Evolutionary conservation across 2,113 vertebrate species (phyloP), one percentile per base, ranked within the genome.

Genomic region (Otolemur garnettii): DNA sequence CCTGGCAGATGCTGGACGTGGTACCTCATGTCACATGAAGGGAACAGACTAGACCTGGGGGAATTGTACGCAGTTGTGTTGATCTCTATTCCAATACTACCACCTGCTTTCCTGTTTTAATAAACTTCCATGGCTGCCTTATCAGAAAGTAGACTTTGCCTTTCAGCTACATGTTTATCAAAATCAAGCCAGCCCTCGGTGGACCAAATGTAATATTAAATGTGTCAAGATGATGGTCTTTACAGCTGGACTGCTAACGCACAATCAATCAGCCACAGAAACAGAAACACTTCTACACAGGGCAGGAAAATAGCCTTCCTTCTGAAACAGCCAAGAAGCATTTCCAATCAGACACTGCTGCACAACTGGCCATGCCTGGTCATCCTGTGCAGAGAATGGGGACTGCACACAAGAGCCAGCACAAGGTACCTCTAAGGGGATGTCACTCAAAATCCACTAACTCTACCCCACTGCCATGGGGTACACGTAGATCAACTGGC

Each of bases 191-290:
- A 93, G 82, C 71, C 82, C 86, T 96, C 82, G 5, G 78, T 59
- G 38, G 94, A 94, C 69, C 42, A 38, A 79, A 89, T 57, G 88
- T 84, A 94, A 93, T 92, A 95, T 85, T 90, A 95, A 95, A 84
- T 55, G 75, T 95, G 97, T 96, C 95, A 59, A 68, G 62, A 85
- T 87, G 83, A 95, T 85, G 86, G 87, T 94, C 94, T 97, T 93
- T 85, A 83, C 62, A 83, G 86, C 38, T 90, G 64, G 45, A 57
- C 85, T 84, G 38, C 60, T 94, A 78, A 50, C 83, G 78, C 14
- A 21, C 96, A 87, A 64, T 96, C 97, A 89, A 64, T 84, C 92
- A 82, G 75, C 50, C 45, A 30, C 28, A 78, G 85, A 35, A 87
- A 91, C 30, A 94, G 62, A 72, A 89, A 87, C 4, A 19, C 42